These are phyloP conservation scores for Amphimedon queenslandica DNA, from an alignment of 37 sponge, comb jelly and placozoan species.

Conservation along the genomic window DNA sequence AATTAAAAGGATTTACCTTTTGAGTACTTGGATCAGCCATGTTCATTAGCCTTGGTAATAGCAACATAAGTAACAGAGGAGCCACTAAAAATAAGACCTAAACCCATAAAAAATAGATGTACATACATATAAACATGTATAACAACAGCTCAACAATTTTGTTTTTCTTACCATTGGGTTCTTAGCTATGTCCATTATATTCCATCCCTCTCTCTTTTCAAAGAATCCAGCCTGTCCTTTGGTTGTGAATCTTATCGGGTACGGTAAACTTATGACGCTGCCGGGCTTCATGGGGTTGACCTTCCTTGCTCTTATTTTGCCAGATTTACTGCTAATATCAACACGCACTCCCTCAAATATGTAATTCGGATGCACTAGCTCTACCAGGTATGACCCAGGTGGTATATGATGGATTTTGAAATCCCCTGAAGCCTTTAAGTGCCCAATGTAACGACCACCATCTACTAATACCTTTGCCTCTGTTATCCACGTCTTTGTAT, in stretches of 20 bases:
- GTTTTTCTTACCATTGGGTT: conserved; percentile 78
- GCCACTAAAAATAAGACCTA: conserved; percentile 80
- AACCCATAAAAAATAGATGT: background rate
- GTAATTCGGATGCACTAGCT: conserved; percentile 79
- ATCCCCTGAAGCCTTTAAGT: conserved; percentile 62
- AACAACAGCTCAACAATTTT: background rate
- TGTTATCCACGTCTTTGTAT: conserved; percentile 26
- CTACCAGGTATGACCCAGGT: conserved; percentile 87
- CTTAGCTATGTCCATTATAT: conserved; percentile 51
- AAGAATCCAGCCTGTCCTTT: conserved; percentile 74
- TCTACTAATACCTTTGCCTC: conserved; percentile 47
- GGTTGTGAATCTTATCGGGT: conserved; percentile 76
- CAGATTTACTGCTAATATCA: conserved; percentile 87
- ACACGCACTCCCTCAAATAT: conserved; percentile 81
- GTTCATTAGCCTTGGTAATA: conserved; percentile 82
- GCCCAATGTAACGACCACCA: conserved; percentile 72
- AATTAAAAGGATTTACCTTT: conserved; percentile 52
- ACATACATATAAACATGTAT: background rate
- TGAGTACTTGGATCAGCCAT: conserved; percentile 80
- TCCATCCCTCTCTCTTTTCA: conserved; percentile 86
- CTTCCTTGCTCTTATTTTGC: conserved; percentile 80
- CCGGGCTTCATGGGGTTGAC: conserved; percentile 69
- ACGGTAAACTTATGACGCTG: conserved; percentile 54
- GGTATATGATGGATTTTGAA: conserved; percentile 71
- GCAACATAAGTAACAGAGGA: conserved; percentile 78